phyloP scores from a whole-genome alignment of 92 coral and sea anemone genomes.

The Paragorgia papillata region DNA sequence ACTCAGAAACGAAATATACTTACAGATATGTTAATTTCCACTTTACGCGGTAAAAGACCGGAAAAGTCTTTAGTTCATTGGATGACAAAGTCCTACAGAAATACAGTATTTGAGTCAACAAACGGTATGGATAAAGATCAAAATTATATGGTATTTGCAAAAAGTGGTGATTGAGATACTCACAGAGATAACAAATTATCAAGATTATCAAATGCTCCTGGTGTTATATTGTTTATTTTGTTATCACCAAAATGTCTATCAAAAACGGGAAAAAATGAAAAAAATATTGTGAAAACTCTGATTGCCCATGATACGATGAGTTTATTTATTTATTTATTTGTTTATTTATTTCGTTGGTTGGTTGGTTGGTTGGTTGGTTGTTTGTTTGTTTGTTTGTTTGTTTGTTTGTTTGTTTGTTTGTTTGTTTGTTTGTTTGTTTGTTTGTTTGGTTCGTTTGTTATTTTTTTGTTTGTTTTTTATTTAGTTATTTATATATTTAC shows the following conservation, averaged over 20 bases:
- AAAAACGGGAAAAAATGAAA: not conserved
- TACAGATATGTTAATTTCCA: slow-evolving; percentile 58
- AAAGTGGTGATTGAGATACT: slow-evolving; percentile 28
- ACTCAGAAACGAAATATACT: no score
- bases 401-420: no score
- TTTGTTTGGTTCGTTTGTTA: no score
- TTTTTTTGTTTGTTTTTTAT: no score
- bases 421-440: no score
- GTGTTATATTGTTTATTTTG: slow-evolving; percentile 34
- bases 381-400: no score
- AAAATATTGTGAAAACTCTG: no score
- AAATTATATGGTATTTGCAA: not conserved
- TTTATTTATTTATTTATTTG: no score
- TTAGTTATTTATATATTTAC: no score
- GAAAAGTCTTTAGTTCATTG: slow-evolving; percentile 64
- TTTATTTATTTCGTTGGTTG: no score
- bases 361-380: no score
- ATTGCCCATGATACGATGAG: no score
- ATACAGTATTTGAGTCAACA: not conserved
- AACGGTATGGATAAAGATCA: not conserved
- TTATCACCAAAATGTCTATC: slow-evolving; percentile 48
- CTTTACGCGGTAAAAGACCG: slow-evolving; percentile 50
- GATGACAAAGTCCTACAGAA: slow-evolving; percentile 48
- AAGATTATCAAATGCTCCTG: slow-evolving; percentile 72
- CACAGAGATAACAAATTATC: slow-evolving; percentile 53